Evolutionary conservation across 1,140 invertebrate species (phyloP), one percentile per base, ranked within the genome.

Genomic region (Akabosia matsudoensis): DNA sequence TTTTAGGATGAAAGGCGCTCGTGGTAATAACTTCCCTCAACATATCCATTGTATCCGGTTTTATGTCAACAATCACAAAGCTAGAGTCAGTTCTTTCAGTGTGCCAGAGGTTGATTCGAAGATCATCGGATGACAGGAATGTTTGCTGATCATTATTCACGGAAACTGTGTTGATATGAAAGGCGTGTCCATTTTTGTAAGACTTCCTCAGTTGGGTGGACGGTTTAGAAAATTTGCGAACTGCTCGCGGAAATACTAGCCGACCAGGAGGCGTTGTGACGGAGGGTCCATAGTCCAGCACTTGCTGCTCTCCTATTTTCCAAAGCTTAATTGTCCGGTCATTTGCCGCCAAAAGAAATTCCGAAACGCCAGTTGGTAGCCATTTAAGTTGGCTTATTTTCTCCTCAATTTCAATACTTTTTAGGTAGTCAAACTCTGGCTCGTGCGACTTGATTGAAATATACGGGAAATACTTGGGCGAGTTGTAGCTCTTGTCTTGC

Each of bases 351-450:
- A 67, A 10, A 3, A 67, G 26, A 30, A 7, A 31, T 4, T 31
- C 3, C 4, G 24, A 24, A 13, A 7, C 13, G 4, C 10, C 10
- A 13, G 10, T 3, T 4, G 24, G 22, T 10, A 67, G 7, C 61
- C 61, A 67, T n/a, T 67, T 67, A 4, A 67, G 2, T 30, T 67
- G 61, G 24, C 1, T 67, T 14, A 67, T 67, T n/a, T 67, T 67
- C n/a, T 67, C 61, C 31, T 67, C 61, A 67, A 67, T 67, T 30
- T 67, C 61, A 4, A 67, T 30, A 67, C 61, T 67, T 31, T 67
- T 67, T 7, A 67, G 30, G 61, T 67, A 67, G 61, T 67, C 61
- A 31, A 67, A 67, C 24, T 67, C 61, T 30, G 61, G 61, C 4
- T 67, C 24, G 28, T 67, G 61, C 1, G 26, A 30, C 61, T 67